Percentiles rank a stretch among this genome's conserved stretches.
phyloP scores from a whole-genome alignment of 1,140 invertebrate genomes.

The Melanaphis sacchari region DNA sequence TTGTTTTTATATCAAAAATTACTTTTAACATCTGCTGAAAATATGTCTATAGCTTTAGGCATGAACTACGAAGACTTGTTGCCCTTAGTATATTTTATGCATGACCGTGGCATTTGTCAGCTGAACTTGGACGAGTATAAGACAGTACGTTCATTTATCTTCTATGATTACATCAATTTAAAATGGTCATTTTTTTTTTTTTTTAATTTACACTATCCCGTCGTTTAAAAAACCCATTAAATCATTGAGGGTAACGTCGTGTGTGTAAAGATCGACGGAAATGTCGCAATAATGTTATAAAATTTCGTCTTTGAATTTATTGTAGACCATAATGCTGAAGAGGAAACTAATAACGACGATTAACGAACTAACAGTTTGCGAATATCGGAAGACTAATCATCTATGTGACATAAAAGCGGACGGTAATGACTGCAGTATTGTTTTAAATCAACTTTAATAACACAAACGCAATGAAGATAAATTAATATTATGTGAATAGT shows the following conservation, averaged over 20 bases:
- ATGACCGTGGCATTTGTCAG: neutral
- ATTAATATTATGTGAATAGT: neutral
- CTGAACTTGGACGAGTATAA: neutral
- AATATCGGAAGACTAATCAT: neutral
- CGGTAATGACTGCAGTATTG: neutral
- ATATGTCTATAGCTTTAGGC: neutral
- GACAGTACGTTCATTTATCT: neutral
- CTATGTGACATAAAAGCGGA: neutral
- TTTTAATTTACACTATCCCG: neutral
- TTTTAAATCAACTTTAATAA: neutral
- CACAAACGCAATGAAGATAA: neutral
- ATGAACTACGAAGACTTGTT: slow-evolving; percentile 21
- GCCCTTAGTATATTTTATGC: neutral
- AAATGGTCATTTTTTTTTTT: neutral
- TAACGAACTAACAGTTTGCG: neutral
- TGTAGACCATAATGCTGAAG: neutral
- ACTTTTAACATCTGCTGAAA: neutral
- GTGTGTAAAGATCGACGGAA: neutral
- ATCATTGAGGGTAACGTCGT: neutral
- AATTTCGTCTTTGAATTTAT: neutral
- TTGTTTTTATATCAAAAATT: slow-evolving; percentile 43
- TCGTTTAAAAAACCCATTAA: neutral
- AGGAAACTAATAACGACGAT: slow-evolving; percentile 17
- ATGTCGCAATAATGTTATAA: neutral
- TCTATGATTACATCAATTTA: neutral